Evolutionary conservation across 2,797 vertebrate genomes (phyloP).

Genomic region (Otus scops): DNA sequence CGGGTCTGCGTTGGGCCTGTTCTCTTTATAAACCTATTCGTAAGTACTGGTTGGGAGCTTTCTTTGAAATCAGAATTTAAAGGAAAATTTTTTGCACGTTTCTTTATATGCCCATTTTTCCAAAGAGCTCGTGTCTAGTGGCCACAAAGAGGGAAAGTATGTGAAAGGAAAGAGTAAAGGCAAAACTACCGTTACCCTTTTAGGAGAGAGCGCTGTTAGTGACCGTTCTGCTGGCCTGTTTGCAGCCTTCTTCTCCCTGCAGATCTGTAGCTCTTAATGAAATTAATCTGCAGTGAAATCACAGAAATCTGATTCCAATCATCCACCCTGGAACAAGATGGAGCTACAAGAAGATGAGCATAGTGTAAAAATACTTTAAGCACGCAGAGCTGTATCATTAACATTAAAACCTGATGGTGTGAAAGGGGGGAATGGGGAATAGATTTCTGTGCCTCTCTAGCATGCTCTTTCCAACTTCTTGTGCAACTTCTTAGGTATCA

Average conservation of each 20-base stretch:
- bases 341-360: neutral
- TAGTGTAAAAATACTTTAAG: conserved; percentile 23
- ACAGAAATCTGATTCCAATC: conserved; percentile 53
- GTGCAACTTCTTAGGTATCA: neutral
- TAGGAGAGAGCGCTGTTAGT: neutral
- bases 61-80: neutral
- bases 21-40: neutral
- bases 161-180: neutral
- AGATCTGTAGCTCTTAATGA: neutral
- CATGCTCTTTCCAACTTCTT: neutral
- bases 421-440: neutral
- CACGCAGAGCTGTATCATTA: neutral
- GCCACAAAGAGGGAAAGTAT: neutral
- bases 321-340: neutral
- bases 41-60: neutral
- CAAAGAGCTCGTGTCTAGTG: neutral
- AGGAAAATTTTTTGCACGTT: neutral
- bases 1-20: neutral
- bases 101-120: neutral
- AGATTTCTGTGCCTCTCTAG: neutral
- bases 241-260: neutral
- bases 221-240: neutral
- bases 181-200: neutral
- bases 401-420: conserved; percentile 36
- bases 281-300: conserved; percentile 62